Conservation (phyloP, 2,797 vertebrate genomes). For the Huso huso region DNA sequence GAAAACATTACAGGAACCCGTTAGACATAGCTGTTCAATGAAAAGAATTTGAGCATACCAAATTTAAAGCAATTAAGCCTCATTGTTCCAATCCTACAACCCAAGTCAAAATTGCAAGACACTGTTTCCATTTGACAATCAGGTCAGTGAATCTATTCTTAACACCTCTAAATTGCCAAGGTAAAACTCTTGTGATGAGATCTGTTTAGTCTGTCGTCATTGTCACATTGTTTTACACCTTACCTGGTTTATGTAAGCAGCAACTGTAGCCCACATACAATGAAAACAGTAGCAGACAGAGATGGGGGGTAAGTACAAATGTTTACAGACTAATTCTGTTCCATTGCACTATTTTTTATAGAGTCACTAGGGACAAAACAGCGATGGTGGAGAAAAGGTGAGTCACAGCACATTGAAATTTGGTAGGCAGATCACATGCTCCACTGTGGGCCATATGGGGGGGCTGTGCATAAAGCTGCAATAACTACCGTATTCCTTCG, state of each 20-base stretch:
- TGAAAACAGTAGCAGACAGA: too few relatives aligned
- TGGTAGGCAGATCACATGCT: too few relatives aligned
- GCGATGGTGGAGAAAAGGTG: too few relatives aligned
- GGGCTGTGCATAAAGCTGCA: too few relatives aligned
- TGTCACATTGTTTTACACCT: constrained; percentile 23
- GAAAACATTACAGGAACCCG: constrained; percentile 34
- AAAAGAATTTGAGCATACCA: constrained; percentile 12
- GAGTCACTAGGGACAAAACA: too few relatives aligned
- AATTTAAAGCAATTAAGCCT: constrained; percentile 23
- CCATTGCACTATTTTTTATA: too few relatives aligned
- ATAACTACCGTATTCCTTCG: too few relatives aligned
- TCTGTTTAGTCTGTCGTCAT: constrained; percentile 17
- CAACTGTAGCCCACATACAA: too few relatives aligned
- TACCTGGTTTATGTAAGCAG: too few relatives aligned
- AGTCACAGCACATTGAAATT: too few relatives aligned
- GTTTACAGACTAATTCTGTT: too few relatives aligned
- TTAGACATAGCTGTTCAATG: constrained; percentile 16
- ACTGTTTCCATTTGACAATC: constrained; percentile 31
- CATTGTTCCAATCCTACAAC: constrained; percentile 29
- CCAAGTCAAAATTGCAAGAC: constrained; percentile 25
- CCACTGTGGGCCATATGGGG: background rate
- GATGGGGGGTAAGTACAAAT: too few relatives aligned
- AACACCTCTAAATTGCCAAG: constrained; percentile 10
- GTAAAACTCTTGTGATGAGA: constrained; percentile 20
- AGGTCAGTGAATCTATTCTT: background rate